phyloP scores from a whole-genome alignment of 2,888 invertebrate species.

The Strigamia crassipes region DNA sequence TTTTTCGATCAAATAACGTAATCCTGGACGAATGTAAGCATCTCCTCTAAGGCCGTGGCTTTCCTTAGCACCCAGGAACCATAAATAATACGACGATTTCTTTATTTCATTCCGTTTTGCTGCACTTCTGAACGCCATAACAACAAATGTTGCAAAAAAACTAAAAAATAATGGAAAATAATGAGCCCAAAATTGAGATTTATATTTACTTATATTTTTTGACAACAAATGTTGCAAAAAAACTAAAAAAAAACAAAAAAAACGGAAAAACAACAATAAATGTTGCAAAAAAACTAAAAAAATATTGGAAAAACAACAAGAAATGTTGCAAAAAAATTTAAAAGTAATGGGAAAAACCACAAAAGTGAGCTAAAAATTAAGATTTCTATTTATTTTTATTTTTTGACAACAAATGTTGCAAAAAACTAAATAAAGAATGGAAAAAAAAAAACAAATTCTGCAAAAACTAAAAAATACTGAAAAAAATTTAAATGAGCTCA shows the following conservation, averaged over 20 bases:
- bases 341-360: too few species aligned
- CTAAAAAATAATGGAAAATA: neutral
- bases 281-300: neutral
- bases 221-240: neutral
- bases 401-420: too few species aligned
- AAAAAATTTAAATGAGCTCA: too few species aligned
- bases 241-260: neutral
- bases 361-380: too few species aligned
- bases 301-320: too few species aligned
- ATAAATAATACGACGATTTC: slow-evolving; percentile 63
- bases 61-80: slow-evolving; percentile 91
- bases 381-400: too few species aligned
- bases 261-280: neutral
- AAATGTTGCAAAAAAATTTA: too few species aligned
- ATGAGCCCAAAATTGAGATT: too few species aligned
- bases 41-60: slow-evolving; percentile 84
- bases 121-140: slow-evolving; percentile 53
- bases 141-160: neutral
- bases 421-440: too few species aligned
- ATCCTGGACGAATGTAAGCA: slow-evolving; percentile 80
- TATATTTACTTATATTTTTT: too few species aligned
- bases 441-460: too few species aligned
- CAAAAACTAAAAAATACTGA: too few species aligned
- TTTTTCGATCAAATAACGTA: slow-evolving; percentile 80
- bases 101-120: slow-evolving; percentile 54